Base-by-base conservation (phyloP, 2,113 vertebrate species). In the Corythornis vintsioides region DNA sequence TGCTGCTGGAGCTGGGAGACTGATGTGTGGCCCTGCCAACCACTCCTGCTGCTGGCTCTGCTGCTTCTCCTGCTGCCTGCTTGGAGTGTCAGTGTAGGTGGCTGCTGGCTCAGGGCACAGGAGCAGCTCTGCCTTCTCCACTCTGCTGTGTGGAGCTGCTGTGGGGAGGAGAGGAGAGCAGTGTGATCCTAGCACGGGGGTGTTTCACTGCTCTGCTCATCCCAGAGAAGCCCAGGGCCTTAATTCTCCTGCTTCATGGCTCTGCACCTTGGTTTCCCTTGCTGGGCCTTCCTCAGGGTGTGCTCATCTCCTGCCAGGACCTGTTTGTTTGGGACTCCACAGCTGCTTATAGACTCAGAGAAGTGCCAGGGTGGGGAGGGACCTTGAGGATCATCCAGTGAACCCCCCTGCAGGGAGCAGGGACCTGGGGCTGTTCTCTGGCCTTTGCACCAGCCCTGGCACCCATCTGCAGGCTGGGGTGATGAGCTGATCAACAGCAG, bases 171-270 rank as follows among this genome's bases (percentile, higher is more conserved):
- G 10, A 50, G 22, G 55, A 72, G 26, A 76, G 28, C 25, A 4
- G 26, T 6, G 22, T 24, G 6, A 3, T 43, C 0, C 0, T 8
- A 5, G 28, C 2, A 0, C 21, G 4, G 8, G n/a, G 52, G 26
- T 21, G 2, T 29, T 59, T 74, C 1, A 0, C 26, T 8, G 61
- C n/a, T 43, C 31, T 1, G 0, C 2, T 72, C 70, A 26, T 11
- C 18, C 52, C 67, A 26, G 48, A 45, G 53, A 33, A 67, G 4
- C 59, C 26, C 22, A n/a, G n/a, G 17, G 28, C n/a, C 7, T 40
- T 42, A 6, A 7, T 1, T 4, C 47, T 74, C 22, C 52, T 43
- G 52, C 15, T 4, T 29, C 22, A 1, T 15, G 20, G 47, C 57
- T 60, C 57, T 7, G 5, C 5, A 1, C 0, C 0, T 60, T 53